Conservation (phyloP, 2,797 vertebrate genomes). For the Carcharodon carcharias region DNA sequence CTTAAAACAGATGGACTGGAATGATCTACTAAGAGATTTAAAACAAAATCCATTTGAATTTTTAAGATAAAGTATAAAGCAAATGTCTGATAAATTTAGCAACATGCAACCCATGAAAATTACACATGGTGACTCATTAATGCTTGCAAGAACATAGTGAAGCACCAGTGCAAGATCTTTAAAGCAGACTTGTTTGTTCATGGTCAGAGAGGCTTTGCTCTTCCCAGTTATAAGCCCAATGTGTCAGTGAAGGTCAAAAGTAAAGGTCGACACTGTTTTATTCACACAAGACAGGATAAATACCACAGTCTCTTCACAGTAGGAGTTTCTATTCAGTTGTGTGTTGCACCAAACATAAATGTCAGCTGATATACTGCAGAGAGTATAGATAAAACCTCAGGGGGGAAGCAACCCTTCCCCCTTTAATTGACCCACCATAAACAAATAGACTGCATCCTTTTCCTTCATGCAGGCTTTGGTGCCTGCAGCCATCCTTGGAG, state of each 20-base stretch:
- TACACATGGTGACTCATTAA: neutral
- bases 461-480: neutral
- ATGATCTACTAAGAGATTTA: neutral
- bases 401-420: neutral
- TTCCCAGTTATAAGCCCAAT: neutral
- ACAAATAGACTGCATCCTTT: neutral
- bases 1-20: neutral
- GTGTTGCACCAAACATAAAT: neutral
- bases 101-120: neutral
- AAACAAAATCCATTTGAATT: neutral
- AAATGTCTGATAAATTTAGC: neutral
- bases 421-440: neutral
- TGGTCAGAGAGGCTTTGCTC: neutral
- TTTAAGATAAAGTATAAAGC: neutral
- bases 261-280: neutral
- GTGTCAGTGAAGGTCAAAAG: neutral
- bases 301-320: neutral
- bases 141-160: neutral
- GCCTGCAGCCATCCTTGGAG: neutral
- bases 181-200: neutral
- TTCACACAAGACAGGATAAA: neutral
- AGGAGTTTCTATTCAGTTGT: too few relatives aligned
- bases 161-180: neutral
- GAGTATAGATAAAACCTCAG: neutral
- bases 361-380: neutral